phyloP scores from a whole-genome alignment of 2,797 vertebrate genomes.

The Pseudochaenichthys georgianus region DNA sequence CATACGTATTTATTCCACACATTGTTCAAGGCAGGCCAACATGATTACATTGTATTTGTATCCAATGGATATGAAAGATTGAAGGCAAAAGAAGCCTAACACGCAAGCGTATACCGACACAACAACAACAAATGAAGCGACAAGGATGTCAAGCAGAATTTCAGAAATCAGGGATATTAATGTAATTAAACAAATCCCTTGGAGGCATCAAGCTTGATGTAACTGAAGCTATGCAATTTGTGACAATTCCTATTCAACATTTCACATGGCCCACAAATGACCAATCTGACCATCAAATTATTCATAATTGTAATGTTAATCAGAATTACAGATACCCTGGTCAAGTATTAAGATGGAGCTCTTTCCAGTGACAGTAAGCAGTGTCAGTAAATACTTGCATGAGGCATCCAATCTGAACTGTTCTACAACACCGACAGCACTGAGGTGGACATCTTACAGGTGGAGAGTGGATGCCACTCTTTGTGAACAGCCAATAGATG shows the following conservation, averaged over 20 bases:
- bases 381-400: constrained; percentile 30
- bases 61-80: constrained; percentile 61
- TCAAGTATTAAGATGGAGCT: constrained; percentile 51
- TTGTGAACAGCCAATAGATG: constrained; percentile 60
- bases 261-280: constrained; percentile 38
- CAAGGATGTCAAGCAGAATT: constrained; percentile 70
- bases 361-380: constrained; percentile 64
- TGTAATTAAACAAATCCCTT: constrained; percentile 75
- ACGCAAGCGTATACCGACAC: constrained; percentile 62
- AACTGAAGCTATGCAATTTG: constrained; percentile 59
- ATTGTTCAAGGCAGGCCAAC: constrained; percentile 50
- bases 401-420: constrained; percentile 65
- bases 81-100: constrained; percentile 49
- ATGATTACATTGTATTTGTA: constrained; percentile 55
- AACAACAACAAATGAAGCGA: constrained; percentile 67
- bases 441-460: constrained; percentile 57
- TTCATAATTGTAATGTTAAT: constrained; percentile 23
- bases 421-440: constrained; percentile 52
- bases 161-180: constrained; percentile 70
- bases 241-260: constrained; percentile 45
- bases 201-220: constrained; percentile 60
- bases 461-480: constrained; percentile 66
- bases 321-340: constrained; percentile 30
- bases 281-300: constrained; percentile 30
- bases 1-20: constrained; percentile 61